Evolutionary conservation across 2,797 vertebrate species (phyloP).

Genomic region (Geotrypetes seraphini): DNA sequence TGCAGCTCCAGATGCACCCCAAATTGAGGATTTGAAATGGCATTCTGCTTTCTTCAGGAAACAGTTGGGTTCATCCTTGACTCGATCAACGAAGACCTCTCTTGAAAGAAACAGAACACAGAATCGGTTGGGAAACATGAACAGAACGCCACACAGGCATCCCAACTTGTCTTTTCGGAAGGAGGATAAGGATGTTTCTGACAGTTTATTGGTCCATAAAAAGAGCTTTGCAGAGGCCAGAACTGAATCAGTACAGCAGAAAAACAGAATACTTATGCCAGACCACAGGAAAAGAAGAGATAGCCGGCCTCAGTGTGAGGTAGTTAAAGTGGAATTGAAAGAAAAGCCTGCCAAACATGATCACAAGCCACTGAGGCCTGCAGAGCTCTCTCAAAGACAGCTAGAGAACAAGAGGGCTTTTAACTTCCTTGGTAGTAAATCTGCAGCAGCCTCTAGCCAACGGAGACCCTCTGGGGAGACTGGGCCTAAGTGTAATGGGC

Average conservation of each 20-base stretch:
- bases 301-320: constrained; percentile 44
- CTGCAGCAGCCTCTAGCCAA: constrained; percentile 17
- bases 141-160: constrained; percentile 24
- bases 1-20: constrained; percentile 43
- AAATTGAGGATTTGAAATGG: constrained; percentile 65
- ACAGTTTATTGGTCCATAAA: constrained; percentile 36
- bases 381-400: constrained; percentile 64
- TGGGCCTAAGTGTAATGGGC: constrained; percentile 57
- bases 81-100: constrained; percentile 40
- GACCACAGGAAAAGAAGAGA: constrained; percentile 48
- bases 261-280: constrained; percentile 28
- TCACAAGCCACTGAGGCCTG: constrained; percentile 49
- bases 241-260: constrained; percentile 41
- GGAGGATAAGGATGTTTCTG: constrained; percentile 14
- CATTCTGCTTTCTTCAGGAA: constrained; percentile 65
- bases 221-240: constrained; percentile 43
- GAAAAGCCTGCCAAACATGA: constrained; percentile 58
- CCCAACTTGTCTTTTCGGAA: constrained; percentile 11
- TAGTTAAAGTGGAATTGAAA: constrained; percentile 46
- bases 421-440: constrained; percentile 35
- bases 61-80: constrained; percentile 53
- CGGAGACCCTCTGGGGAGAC: constrained; percentile 31
- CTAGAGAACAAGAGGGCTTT: constrained; percentile 59
- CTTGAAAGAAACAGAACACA: constrained; percentile 37
- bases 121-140: background rate